These are phyloP conservation scores for Corythornis vintsioides DNA, from an alignment of 2,113 vertebrate genomes.

Conservation along the genomic window DNA sequence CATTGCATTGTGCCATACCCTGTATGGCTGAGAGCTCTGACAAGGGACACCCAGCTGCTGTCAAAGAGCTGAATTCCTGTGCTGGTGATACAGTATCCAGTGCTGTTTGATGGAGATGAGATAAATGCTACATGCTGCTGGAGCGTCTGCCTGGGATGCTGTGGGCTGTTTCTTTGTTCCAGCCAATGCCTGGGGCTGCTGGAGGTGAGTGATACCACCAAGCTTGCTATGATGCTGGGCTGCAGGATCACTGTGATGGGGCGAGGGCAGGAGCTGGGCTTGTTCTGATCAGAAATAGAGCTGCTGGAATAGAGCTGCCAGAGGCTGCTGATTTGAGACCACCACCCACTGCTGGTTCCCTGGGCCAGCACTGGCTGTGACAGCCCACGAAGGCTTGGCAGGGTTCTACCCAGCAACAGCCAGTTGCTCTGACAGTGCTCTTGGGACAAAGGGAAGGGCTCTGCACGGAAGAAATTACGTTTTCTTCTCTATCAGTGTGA, in stretches of 20 bases:
- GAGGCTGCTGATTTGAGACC: background rate
- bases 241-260: background rate
- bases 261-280: background rate
- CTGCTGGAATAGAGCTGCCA: background rate
- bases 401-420: background rate
- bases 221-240: background rate
- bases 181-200: background rate
- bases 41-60: background rate
- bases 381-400: background rate
- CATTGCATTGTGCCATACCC: background rate
- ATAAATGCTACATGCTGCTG: background rate
- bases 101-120: background rate
- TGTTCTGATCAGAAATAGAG: background rate
- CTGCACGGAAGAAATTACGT: fast-evolving
- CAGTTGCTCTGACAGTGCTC: background rate
- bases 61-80: background rate
- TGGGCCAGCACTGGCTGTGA: background rate
- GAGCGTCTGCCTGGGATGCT: background rate
- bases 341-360: background rate
- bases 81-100: fast-evolving
- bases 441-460: background rate
- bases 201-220: background rate
- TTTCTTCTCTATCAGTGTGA: fast-evolving
- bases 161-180: background rate
- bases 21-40: background rate